These are phyloP conservation scores for Leucophenga maculata DNA, from an alignment of 2,888 invertebrate genomes.

Conservation along the genomic window DNA sequence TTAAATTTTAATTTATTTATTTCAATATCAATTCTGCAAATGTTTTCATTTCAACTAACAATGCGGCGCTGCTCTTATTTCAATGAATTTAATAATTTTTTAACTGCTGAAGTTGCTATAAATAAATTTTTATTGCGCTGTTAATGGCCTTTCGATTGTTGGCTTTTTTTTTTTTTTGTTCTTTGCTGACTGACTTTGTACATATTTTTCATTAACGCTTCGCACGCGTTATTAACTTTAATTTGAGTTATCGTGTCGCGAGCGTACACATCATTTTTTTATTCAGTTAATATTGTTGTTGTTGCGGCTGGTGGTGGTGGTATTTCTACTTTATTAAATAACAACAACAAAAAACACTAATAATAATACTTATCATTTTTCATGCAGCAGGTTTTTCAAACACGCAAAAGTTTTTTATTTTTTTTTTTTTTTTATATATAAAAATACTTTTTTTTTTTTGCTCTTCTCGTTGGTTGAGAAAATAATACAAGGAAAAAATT, in stretches of 20 bases:
- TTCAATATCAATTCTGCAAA: no score
- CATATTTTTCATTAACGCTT: slow-evolving; percentile 26
- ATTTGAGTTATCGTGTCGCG: background rate
- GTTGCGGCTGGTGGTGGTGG: background rate
- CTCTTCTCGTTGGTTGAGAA: background rate
- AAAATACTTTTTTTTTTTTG: no score
- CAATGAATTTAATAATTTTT: slow-evolving; percentile 15
- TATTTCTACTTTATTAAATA: no score
- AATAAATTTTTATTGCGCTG: slow-evolving; percentile 1
- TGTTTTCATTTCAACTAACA: background rate
- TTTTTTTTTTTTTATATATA: no score
- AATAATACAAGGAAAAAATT: background rate
- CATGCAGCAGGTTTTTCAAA: no score
- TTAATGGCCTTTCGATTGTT: slow-evolving; percentile 8
- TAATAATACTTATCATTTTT: no score
- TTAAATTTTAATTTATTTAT: no score
- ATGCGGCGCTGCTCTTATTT: background rate
- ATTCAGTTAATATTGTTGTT: background rate
- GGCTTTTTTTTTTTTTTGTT: slow-evolving; percentile 8
- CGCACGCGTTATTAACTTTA: background rate
- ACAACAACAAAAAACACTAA: no score
- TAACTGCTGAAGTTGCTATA: background rate
- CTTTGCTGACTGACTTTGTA: slow-evolving; percentile 17
- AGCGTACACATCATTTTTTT: no score
- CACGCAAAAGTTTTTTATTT: no score